These are phyloP conservation scores for Amazona guildingii DNA, from an alignment of 2,113 vertebrate genomes.

Conservation along the genomic window DNA sequence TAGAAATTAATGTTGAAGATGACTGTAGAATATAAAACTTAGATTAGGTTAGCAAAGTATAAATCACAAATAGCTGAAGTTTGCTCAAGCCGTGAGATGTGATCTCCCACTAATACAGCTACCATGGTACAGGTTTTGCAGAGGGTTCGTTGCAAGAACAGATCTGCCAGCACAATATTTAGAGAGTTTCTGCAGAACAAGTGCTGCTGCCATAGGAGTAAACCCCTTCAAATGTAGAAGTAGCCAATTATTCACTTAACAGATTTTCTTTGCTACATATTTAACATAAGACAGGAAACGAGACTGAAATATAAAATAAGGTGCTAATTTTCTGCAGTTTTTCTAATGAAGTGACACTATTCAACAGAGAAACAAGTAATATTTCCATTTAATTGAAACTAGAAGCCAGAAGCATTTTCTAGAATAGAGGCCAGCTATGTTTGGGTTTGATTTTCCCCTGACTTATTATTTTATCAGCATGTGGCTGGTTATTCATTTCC, in stretches of 20 bases:
- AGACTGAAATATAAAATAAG: not conserved
- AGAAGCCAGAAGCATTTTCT: slow-evolving; percentile 36
- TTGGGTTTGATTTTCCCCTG: not conserved
- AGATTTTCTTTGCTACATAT: not conserved
- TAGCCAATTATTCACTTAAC: not conserved
- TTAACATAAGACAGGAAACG: not conserved
- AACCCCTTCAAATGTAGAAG: not conserved
- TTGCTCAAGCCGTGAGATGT: not conserved
- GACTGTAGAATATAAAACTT: not conserved
- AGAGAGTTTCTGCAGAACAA: not conserved
- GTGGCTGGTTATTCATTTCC: slow-evolving; percentile 54
- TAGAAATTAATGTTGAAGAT: not conserved
- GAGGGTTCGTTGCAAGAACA: not conserved
- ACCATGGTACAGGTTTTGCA: not conserved
- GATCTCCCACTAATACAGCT: not conserved
- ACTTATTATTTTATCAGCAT: slow-evolving; percentile 59
- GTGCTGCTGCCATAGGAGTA: not conserved
- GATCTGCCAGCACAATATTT: not conserved
- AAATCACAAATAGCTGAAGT: not conserved
- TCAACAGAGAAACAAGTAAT: not conserved
- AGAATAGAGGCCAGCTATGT: not conserved
- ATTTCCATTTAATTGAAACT: not conserved
- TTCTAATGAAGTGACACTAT: not conserved
- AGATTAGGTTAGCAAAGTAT: not conserved
- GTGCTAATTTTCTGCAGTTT: not conserved